Percentiles rank a stretch among this genome's conserved stretches.
Evolutionary conservation across 2,113 vertebrate genomes (phyloP).

Genomic region (Leptodactylus fuscus): DNA sequence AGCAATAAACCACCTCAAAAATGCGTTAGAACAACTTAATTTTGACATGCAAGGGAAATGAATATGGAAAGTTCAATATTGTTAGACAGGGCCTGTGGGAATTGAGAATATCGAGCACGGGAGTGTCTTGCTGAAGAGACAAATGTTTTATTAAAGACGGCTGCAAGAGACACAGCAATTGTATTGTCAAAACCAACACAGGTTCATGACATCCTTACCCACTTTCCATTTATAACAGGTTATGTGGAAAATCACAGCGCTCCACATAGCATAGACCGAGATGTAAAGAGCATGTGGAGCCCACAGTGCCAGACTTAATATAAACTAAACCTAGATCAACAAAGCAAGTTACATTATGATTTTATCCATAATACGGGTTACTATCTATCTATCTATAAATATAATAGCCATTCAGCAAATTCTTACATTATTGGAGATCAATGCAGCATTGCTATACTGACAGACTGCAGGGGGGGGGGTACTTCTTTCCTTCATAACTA

Average conservation of each 20-base stretch:
- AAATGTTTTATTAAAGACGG: slow-evolving; percentile 36
- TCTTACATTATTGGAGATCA: too few relatives aligned
- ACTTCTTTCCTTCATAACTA: too few relatives aligned
- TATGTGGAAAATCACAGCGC: background rate
- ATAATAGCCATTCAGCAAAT: too few relatives aligned
- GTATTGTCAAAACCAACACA: slow-evolving; percentile 38
- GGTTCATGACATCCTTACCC: background rate
- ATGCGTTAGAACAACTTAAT: slow-evolving; percentile 31
- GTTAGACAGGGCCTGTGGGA: slow-evolving; percentile 43
- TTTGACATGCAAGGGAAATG: slow-evolving; percentile 42
- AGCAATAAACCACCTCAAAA: slow-evolving; percentile 30
- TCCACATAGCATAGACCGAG: background rate
- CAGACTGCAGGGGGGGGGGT: too few relatives aligned
- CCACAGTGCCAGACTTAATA: background rate
- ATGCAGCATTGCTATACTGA: too few relatives aligned
- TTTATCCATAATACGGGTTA: too few relatives aligned
- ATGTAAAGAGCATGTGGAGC: background rate
- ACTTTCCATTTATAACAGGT: background rate
- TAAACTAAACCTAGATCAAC: too few relatives aligned
- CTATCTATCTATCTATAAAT: too few relatives aligned
- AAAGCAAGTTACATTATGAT: too few relatives aligned
- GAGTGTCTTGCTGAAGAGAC: slow-evolving; percentile 21
- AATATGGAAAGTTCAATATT: slow-evolving; percentile 58
- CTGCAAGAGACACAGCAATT: slow-evolving; percentile 22
- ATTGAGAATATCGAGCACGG: background rate